A percentile compares a stretch with the other conserved stretches of the same genome.
Evolutionary conservation across 64 coral and sea anemone species (phyloP).

Genomic region (Pocillopora verrucosa): DNA sequence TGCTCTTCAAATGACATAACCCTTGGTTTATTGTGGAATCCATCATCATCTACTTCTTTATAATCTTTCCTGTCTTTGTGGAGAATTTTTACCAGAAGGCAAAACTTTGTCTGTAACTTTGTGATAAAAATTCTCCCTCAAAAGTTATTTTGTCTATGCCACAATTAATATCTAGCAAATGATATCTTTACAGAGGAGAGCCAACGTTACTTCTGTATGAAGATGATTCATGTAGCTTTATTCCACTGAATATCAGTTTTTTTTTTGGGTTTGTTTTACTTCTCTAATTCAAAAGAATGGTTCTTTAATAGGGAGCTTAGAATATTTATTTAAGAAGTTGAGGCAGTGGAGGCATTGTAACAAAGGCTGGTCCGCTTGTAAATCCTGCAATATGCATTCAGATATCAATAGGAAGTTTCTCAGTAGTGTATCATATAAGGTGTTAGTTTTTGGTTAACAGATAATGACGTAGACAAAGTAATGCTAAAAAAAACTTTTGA

Average conservation of each 20-base stretch:
- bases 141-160: no score
- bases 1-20: slow-evolving; percentile 50
- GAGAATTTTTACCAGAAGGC: neutral
- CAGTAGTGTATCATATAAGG: neutral
- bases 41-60: neutral
- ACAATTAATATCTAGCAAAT: no score
- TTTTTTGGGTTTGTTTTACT: neutral
- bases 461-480: neutral
- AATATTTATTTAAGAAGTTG: neutral
- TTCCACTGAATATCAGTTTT: neutral
- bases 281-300: neutral
- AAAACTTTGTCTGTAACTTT: neutral
- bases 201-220: neutral
- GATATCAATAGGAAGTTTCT: neutral
- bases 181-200: no score
- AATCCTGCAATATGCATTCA: neutral
- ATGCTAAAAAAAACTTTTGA: neutral
- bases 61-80: neutral
- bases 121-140: neutral
- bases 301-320: neutral
- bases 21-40: neutral
- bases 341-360: neutral
- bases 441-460: neutral
- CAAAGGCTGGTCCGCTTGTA: slow-evolving; percentile 23
- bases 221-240: neutral